These are phyloP conservation scores for Brachyistius frenatus DNA, from an alignment of 2,113 vertebrate species.

Conservation along the genomic window DNA sequence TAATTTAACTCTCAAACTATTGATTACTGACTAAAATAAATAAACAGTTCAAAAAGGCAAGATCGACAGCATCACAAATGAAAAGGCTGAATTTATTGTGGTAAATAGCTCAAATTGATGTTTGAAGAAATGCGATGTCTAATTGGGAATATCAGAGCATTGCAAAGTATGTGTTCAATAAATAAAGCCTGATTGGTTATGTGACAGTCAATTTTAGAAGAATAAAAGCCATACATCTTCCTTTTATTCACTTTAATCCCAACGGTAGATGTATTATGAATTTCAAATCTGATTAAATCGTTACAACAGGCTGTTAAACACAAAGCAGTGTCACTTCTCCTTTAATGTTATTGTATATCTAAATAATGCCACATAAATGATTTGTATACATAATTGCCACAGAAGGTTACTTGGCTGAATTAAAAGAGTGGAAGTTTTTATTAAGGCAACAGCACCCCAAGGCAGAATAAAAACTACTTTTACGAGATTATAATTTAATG, in stretches of 20 bases:
- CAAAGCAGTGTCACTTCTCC: neutral
- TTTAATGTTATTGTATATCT: neutral
- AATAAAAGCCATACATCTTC: conserved; percentile 4
- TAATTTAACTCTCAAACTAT: neutral
- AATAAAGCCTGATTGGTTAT: neutral
- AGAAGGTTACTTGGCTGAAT: neutral
- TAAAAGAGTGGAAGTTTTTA: conserved; percentile 15
- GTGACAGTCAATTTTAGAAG: neutral
- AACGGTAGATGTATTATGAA: neutral
- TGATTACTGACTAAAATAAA: neutral
- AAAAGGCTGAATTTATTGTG: neutral
- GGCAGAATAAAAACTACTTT: conserved; percentile 15
- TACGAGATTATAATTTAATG: conserved; percentile 12
- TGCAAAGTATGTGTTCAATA: too few relatives aligned
- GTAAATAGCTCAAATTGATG: neutral
- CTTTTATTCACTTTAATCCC: neutral
- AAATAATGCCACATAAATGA: neutral
- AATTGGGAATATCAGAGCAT: neutral
- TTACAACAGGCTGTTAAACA: neutral
- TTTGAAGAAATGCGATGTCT: conserved; percentile 3
- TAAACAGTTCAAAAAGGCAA: neutral
- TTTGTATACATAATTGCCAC: neutral
- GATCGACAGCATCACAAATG: neutral
- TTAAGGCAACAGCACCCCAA: conserved; percentile 8
- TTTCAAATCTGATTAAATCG: neutral